These are phyloP conservation scores for Grammatotria lemairii DNA, from an alignment of 2,113 vertebrate genomes.

Conservation along the genomic window DNA sequence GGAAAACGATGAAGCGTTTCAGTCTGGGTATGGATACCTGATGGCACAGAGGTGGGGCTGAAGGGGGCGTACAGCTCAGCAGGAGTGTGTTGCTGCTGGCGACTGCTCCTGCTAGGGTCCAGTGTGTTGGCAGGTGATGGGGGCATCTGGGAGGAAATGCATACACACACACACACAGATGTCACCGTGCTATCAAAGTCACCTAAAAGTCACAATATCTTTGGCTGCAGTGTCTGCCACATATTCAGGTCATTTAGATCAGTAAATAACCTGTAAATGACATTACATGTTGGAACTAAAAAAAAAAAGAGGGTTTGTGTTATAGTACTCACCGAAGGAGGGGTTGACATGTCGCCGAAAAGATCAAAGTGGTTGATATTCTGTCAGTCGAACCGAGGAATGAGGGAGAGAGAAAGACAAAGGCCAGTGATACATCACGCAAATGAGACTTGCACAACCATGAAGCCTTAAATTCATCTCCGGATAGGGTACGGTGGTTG, in stretches of 20 bases:
- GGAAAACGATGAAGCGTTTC: background rate
- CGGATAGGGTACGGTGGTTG: conserved; percentile 15
- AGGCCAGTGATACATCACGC: conserved; percentile 47
- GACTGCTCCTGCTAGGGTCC: conserved; percentile 83
- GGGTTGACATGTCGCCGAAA: conserved; percentile 99
- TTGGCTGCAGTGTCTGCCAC: background rate
- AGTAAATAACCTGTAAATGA: background rate
- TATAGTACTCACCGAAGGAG: conserved; percentile 85
- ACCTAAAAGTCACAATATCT: conserved; percentile 22
- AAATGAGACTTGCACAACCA: conserved; percentile 26
- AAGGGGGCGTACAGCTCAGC: conserved; percentile 90
- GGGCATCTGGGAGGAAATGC: conserved; percentile 79
- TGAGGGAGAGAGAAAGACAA: conserved; percentile 3
- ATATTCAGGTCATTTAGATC: background rate
- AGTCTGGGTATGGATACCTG: conserved; percentile 71
- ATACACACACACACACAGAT: conserved; percentile 16
- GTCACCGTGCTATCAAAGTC: conserved; percentile 35
- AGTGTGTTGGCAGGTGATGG: conserved; percentile 97
- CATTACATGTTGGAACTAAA: background rate
- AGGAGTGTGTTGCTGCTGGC: conserved; percentile 77
- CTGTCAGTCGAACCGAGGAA: conserved; percentile 57
- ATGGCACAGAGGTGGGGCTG: conserved; percentile 90
- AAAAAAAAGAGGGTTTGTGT: background rate
- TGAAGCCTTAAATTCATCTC: conserved; percentile 21
- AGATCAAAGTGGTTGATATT: conserved; percentile 98